Percentiles rank a stretch among this genome's conserved stretches.
phyloP scores from a whole-genome alignment of 2,797 vertebrate genomes.

The Mallotus villosus region DNA sequence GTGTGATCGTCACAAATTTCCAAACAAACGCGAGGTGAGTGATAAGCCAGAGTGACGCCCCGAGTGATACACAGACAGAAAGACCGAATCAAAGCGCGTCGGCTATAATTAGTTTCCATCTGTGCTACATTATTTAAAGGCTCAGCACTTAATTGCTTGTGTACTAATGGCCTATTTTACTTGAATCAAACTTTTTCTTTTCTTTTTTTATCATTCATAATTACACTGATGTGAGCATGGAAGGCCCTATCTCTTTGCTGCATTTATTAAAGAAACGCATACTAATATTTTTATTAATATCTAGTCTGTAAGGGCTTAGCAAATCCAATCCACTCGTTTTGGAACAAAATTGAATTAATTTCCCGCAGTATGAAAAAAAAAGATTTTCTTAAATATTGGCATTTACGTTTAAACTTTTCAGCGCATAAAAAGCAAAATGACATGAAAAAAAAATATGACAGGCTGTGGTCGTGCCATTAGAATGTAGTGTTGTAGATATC shows the following conservation, averaged over 20 bases:
- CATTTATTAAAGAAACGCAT: conserved; percentile 68
- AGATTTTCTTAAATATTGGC: conserved; percentile 49
- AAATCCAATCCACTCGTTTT: conserved; percentile 52
- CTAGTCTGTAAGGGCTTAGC: conserved; percentile 46
- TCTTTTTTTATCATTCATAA: conserved; percentile 61
- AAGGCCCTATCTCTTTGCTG: conserved; percentile 59
- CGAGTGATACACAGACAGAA: conserved; percentile 71
- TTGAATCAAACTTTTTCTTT: conserved; percentile 76
- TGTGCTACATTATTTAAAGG: conserved; percentile 80
- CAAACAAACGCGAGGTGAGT: conserved; percentile 77
- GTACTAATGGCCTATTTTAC: conserved; percentile 81
- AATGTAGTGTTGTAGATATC: neutral
- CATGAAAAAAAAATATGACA: neutral
- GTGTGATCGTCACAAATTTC: conserved; percentile 79
- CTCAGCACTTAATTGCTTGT: conserved; percentile 79
- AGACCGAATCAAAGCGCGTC: conserved; percentile 76
- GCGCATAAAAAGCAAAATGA: too few species aligned
- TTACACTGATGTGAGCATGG: conserved; percentile 71
- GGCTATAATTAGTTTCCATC: conserved; percentile 83
- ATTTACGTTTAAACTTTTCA: conserved; percentile 28
- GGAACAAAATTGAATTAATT: conserved; percentile 43
- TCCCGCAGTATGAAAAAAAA: conserved; percentile 56
- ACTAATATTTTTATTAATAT: conserved; percentile 57
- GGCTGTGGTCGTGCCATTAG: neutral
- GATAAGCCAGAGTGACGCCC: conserved; percentile 76